Evolutionary conservation across 2,113 vertebrate species (phyloP).

Genomic region (Cyanistes caeruleus): DNA sequence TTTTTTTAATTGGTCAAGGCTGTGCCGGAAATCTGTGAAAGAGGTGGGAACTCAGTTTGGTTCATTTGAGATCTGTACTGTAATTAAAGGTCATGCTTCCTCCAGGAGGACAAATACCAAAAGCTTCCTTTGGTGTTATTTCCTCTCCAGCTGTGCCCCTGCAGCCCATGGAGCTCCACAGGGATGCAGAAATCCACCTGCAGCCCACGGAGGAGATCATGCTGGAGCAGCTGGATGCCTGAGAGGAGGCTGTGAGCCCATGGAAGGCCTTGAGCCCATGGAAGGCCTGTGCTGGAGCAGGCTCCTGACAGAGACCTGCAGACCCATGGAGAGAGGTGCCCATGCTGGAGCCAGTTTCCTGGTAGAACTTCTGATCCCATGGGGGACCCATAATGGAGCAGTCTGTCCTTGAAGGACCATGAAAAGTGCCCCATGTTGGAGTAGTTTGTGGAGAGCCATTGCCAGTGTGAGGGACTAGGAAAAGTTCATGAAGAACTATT

Average conservation of each 20-base stretch:
- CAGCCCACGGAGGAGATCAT: rapidly evolving
- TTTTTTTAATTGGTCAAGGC: not conserved
- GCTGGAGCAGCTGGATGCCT: not conserved
- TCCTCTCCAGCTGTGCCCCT: not conserved
- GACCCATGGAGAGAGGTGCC: rapidly evolving
- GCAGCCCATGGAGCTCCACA: rapidly evolving
- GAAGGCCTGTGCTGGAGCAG: not conserved
- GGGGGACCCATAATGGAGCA: rapidly evolving
- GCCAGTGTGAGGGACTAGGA: not conserved
- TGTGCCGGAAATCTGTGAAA: not conserved
- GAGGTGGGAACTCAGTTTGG: not conserved
- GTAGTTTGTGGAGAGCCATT: not conserved
- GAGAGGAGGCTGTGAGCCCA: not conserved
- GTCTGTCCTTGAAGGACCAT: not conserved
- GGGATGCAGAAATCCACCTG: not conserved
- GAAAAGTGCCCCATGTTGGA: not conserved
- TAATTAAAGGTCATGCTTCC: not conserved
- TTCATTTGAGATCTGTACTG: not conserved
- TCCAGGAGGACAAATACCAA: not conserved
- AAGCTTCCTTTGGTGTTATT: not conserved
- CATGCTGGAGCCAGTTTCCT: rapidly evolving
- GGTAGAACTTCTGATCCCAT: not conserved
- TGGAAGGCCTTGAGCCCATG: rapidly evolving
- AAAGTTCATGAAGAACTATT: not conserved
- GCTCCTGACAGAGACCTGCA: not conserved